Evolutionary conservation across 2,888 invertebrate species (phyloP), one percentile per base, ranked within the genome.

Genomic region (Carabus problematicus): DNA sequence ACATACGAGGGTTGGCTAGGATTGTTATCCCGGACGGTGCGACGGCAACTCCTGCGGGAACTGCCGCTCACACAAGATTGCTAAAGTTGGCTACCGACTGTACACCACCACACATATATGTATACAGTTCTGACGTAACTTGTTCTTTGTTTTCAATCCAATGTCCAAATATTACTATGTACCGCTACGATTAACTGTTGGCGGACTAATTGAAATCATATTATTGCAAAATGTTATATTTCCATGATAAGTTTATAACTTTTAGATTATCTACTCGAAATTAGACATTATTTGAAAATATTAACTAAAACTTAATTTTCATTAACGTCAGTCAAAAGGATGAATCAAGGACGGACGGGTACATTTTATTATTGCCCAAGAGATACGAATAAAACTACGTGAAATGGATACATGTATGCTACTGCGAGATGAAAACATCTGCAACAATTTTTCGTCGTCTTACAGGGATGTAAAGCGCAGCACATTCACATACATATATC

Each of bases 1-100:
- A 76, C 76, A 76, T 77, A 76, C 74, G 75, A 76, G 75, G 75
- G 75, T 74, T 52, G 41, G 45, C 73, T 66, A 72, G 74, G 73
- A 75, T 76, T 77, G 76, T 77, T 77, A 77, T 76, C 75, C 75
- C 74, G 73, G 72, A 75, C 74, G 74, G 74, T 73, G 71, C 74
- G 73, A 70, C 45, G 11, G 69, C 29, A 56, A 19, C 70, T 76
- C 74, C 75, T 75, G 45, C 55, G 73, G 73, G 76, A 75, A 43
- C 63, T 70, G 29, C 71, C 70, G 47, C 19, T 41, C 52, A 52
- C 3, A 63, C 52, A 75, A 75, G 75, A 76, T 76, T 76, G 75
- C 75, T 71, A 76, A 76, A 76, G 75, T 75, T 75, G 72, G 74
- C 73, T 72, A n/a, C 6, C 29, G 29, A 29, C 29, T 29, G 29